Percentiles rank a stretch among this genome's conserved stretches.
These are phyloP conservation scores for Pollimyrus isidori DNA, from an alignment of 2,113 vertebrate species.

Conservation along the genomic window DNA sequence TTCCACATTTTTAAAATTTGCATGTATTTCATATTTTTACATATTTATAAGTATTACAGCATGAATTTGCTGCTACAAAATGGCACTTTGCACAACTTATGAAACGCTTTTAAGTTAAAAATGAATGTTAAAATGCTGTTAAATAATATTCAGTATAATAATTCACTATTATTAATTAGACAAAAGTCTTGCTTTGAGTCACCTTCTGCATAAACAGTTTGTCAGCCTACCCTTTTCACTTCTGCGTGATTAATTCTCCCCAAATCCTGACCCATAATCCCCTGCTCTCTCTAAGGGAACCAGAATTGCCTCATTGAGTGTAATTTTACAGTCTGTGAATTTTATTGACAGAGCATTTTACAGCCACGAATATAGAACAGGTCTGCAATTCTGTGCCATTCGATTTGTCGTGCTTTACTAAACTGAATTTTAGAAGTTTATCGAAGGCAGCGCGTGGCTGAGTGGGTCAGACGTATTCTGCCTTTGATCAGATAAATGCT, in stretches of 20 bases:
- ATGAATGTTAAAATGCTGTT: background rate
- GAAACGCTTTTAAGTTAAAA: background rate
- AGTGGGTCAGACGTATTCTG: background rate
- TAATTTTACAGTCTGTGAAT: slow-evolving; percentile 14
- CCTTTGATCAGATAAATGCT: background rate
- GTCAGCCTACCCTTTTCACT: background rate
- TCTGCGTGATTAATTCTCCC: background rate
- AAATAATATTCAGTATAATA: background rate
- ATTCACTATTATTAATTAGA: background rate
- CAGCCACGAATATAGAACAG: background rate
- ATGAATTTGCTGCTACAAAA: background rate
- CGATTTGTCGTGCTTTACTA: background rate
- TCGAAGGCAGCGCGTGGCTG: background rate
- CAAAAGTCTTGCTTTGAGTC: background rate
- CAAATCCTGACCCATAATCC: background rate
- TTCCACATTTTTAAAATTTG: background rate
- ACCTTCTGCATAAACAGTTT: background rate
- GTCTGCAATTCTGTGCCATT: background rate
- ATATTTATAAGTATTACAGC: background rate
- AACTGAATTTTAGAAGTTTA: slow-evolving; percentile 3
- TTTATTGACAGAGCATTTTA: background rate
- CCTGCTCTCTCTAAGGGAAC: background rate
- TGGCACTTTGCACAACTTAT: background rate
- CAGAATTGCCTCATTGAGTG: background rate
- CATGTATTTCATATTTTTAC: slow-evolving; percentile 2